Evolutionary conservation across 2,888 invertebrate species (phyloP), one percentile per base, ranked within the genome.

Genomic region (Erpobdella octoculata): DNA sequence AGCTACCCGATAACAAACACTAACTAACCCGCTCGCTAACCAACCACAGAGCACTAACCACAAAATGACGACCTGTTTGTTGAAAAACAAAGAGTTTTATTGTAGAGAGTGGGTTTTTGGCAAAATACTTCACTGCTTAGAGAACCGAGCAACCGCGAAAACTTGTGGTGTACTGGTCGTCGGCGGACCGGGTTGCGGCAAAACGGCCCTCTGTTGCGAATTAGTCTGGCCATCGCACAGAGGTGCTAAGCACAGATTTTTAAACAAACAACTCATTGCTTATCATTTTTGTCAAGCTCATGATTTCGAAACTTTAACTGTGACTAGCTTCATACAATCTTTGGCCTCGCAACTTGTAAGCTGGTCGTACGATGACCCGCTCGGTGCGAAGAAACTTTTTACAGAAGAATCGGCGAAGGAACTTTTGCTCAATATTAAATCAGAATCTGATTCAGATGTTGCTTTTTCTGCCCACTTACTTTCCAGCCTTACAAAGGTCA

Each of bases 71-170:
- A 33, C 62, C 33, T 62, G 62, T 71, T 75, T 81, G 70, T 74
- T 81, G 66, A 77, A 79, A 74, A 79, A 78, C 35, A 80, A 79
- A 75, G 77, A 78, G 9, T 92, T 93, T 85, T 91, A 89, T 85
- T 91, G 92, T 81, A 88, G 95, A 9, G 95, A 96, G 84, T 96
- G 95, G 95, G 92, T 92, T 6, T 91, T 95, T 79, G 91, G 92
- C 84, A 95, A 96, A 84, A 87, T 96, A 41, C 89, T 90, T 1
- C 90, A 94, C 78, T 93, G 93, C 77, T 83, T 96, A 78, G 94
- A 96, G 80, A 92, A 92, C 83, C 85, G 93, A 73, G 89, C 91
- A 3, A 79, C 81, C 8, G 80, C 84, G 70, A 81, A 92, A 83
- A 90, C 90, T 0, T 91, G 91, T 78, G 95, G 95, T 0, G 91